Evolutionary conservation across 2,888 invertebrate genomes (phyloP), one percentile per base, ranked within the genome.

Genomic region (Euspilapteryx auroguttella): DNA sequence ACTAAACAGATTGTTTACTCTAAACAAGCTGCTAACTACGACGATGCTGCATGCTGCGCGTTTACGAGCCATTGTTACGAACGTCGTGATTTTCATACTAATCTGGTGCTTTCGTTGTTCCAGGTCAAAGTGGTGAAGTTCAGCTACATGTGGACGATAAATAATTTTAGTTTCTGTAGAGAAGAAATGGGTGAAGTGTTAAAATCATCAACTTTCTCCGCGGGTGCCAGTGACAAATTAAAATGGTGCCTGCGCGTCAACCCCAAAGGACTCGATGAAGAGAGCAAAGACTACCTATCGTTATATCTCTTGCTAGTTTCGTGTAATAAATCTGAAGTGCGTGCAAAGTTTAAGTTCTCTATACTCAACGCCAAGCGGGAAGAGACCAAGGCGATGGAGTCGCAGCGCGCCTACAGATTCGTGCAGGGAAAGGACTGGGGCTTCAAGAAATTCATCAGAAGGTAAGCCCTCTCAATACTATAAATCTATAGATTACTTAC

Each of bases 71-170:
- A n/a, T n/a, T n/a, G n/a, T n/a, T n/a, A n/a, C n/a, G n/a, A n/a
- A n/a, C n/a, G n/a, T n/a, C n/a, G n/a, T n/a, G n/a, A n/a, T n/a
- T n/a, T n/a, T n/a, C n/a, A n/a, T n/a, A 21, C 12, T 27, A 21
- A 24, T 29, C 5, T 9, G 6, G 4, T 11, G 8, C 4, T 17
- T 15, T 3, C 10, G 15, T 63, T 61, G 52, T 82, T 82, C 13
- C 86, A 96, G 95, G 97, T 98, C 68, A 98, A 98, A 87, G 98
- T 99, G 77, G 95, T 98, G 49, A 99, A 99, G 81, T 99, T 99
- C 85, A 97, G 96, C 79, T 99, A 99, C 79, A 98, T 99, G 94
- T 99, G 99, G 99, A 99, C 99, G 66, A 99, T 99, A 81, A 98
- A 98, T 81, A 99, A 99, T 85, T 99, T 99, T 81, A 97, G 97